Evolutionary conservation across 2,113 vertebrate genomes (phyloP), one percentile per base, ranked within the genome.

Genomic region (Poeciliopsis occidentalis): DNA sequence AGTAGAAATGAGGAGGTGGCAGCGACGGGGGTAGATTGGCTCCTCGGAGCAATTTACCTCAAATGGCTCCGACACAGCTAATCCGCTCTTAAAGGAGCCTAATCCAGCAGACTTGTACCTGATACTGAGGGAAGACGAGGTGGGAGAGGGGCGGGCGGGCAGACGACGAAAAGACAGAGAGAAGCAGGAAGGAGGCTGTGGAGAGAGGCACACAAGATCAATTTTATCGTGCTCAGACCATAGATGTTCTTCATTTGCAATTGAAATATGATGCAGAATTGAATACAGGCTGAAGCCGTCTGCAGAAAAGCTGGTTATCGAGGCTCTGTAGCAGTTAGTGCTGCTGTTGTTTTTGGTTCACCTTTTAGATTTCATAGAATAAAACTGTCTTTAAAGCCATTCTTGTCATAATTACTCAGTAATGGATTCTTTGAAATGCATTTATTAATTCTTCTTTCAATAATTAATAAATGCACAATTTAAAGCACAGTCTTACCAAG

Each of bases 41-140:
- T 93, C 79, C 93, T 92, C 65, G 79, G 90, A 90, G 92, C 92
- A 93, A 94, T 94, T 94, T 93, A 92, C 92, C 93, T 94, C 90
- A 91, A 95, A 95, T 87, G 75, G 81, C 92, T 92, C 89, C 87
- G 85, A 94, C 93, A 93, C 89, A 79, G 90, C 92, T 94, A 94
- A 95, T 94, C 94, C 91, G 81, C 91, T 92, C 81, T 94, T 94
- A 94, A 94, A 94, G 91, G 88, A 89, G 90, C 91, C 88, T 94
- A 94, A 95, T 95, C 93, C 93, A 89, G 80, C 86, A 83, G 87
- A 82, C 86, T 89, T 93, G 92, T 92, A 92, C 93, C 89, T 94
- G 91, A 95, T 94, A 92, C 90, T 44, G 83, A 78, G 78, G 68
- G 44, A 82, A 76, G 71, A 79, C 81, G 77, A 81, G 72, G 67